These are phyloP conservation scores for Epinephelus lanceolatus DNA, from an alignment of 2,113 vertebrate genomes.

Conservation along the genomic window DNA sequence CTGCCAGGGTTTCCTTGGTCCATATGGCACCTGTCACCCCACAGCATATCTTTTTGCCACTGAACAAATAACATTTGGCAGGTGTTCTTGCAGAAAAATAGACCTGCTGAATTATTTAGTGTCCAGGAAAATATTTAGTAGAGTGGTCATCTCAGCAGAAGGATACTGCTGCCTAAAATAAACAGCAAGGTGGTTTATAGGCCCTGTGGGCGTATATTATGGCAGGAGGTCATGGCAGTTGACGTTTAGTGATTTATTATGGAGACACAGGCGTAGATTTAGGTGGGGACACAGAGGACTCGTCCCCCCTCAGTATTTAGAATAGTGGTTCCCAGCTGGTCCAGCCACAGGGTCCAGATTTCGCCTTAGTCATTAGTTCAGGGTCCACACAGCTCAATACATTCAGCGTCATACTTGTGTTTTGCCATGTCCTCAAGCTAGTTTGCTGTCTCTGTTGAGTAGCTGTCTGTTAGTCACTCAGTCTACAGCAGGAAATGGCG, in stretches of 20 bases:
- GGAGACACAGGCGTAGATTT: not conserved
- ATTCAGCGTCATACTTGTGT: too few relatives aligned
- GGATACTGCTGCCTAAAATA: constrained; percentile 7
- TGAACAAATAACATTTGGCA: constrained; percentile 48
- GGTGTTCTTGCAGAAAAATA: constrained; percentile 46
- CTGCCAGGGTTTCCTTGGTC: not conserved
- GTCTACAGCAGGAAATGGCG: too few relatives aligned
- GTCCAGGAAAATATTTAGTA: constrained; percentile 38
- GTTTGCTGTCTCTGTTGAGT: too few relatives aligned
- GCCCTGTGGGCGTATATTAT: not conserved
- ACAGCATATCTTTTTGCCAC: not conserved
- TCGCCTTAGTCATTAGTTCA: too few relatives aligned
- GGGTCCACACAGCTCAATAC: too few relatives aligned
- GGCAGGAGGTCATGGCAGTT: not conserved
- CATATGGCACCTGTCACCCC: not conserved
- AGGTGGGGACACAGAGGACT: too few relatives aligned
- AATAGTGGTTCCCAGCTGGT: too few relatives aligned
- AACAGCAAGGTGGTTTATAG: not conserved
- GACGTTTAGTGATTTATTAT: not conserved
- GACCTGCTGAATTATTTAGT: constrained; percentile 60
- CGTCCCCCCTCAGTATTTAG: too few relatives aligned
- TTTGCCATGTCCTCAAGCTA: too few relatives aligned
- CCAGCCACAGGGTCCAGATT: too few relatives aligned
- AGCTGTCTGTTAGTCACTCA: too few relatives aligned
- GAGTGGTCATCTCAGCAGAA: constrained; percentile 29